Base-by-base conservation (phyloP, 2,888 invertebrate species). In the Catocala fraxini region DNA sequence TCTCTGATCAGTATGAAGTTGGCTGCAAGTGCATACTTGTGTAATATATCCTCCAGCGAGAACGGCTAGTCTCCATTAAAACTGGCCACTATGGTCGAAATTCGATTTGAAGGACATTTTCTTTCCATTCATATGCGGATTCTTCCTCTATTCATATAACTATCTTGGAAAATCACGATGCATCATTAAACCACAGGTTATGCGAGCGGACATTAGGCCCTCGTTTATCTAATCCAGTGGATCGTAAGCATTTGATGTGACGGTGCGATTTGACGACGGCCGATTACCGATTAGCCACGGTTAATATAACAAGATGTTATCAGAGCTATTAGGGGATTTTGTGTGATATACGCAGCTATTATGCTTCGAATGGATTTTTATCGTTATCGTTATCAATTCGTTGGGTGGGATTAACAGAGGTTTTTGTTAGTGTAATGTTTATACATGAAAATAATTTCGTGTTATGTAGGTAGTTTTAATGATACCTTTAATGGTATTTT, bases 171-270 rank as follows among this genome's bases (percentile, higher is more conserved):
- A 68, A 71, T 71, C 53, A 51, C 54, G 42, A 11, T 12, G 25
- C 35, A 45, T 1, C 25, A 71, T 71, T 68, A 52, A 48, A 64
- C 63, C 63, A 42, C 46, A 51, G 56, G 71, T 70, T 70, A 74
- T 57, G 12, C 10, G n/a, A 43, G 9, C 41, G 45, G 51, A 59
- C 68, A 78, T 73, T 70, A 68, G 61, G 51, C 56, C 51, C 48
- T 61, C 68, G 64, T 70, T 70, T 74, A 79, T 74, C 75, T 79
- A 70, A 77, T 77, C 77, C 46, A 46, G 56, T 58, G 41, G 68
- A 65, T 73, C 75, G 66, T 71, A 53, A 63, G 47, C 57, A 59
- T 68, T 76, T 76, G 56, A 68, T 72, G 63, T 55, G 25, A 25
- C 56, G 6, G 59, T 55, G 75, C 71, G 61, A 73, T 69, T 75